These are phyloP conservation scores for Champsocephalus esox DNA, from an alignment of 2,797 vertebrate species.

Conservation along the genomic window DNA sequence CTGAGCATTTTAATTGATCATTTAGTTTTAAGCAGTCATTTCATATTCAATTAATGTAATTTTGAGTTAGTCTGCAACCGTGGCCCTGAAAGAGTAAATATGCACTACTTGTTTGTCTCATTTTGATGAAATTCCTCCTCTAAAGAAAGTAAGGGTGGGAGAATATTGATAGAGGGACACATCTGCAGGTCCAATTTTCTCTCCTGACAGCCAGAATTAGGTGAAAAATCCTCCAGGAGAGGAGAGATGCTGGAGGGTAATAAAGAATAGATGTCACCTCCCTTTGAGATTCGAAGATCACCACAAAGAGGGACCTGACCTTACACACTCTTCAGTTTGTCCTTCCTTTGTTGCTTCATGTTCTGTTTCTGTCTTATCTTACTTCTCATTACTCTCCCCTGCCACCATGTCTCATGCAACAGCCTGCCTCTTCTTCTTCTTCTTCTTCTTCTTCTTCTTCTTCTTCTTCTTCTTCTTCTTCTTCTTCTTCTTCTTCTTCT, in stretches of 20 bases:
- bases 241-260: slow-evolving; percentile 61
- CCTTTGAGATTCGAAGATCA: slow-evolving; percentile 33
- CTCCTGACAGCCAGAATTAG: slow-evolving; percentile 69
- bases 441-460: neutral
- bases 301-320: slow-evolving; percentile 50
- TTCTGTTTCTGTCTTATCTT: slow-evolving; percentile 56
- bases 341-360: slow-evolving; percentile 60
- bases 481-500: neutral
- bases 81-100: slow-evolving; percentile 7
- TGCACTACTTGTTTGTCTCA: slow-evolving; percentile 13
- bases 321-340: slow-evolving; percentile 51
- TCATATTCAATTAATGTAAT: slow-evolving; percentile 7
- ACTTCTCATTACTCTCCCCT: slow-evolving; percentile 47
- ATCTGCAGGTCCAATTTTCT: slow-evolving; percentile 71
- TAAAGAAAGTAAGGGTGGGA: slow-evolving; percentile 10
- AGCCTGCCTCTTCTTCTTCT: slow-evolving; percentile 8
- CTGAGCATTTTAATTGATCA: neutral
- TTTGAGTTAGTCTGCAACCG: neutral
- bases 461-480: too few species aligned
- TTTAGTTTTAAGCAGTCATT: neutral
- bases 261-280: slow-evolving; percentile 62
- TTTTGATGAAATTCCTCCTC: slow-evolving; percentile 18
- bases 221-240: slow-evolving; percentile 68
- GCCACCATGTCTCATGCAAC: slow-evolving; percentile 37
- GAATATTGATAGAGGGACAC: slow-evolving; percentile 51